phyloP scores from a whole-genome alignment of 2,888 invertebrate species.

The Melanargia galathea region DNA sequence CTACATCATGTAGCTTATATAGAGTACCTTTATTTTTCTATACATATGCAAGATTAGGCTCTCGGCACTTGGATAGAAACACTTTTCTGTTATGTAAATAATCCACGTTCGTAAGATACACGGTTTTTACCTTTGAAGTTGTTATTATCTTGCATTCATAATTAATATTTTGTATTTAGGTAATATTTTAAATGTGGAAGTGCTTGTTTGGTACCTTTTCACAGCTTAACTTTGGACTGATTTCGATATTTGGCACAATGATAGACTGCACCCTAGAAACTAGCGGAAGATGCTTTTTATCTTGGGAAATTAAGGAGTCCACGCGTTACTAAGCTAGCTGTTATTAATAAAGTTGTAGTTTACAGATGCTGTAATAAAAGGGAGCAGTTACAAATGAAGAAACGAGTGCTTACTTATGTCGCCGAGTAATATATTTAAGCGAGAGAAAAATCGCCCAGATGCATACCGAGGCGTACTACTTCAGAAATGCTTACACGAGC shows the following conservation, averaged over 20 bases:
- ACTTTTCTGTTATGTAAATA: not conserved
- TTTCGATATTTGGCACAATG: too few relatives aligned
- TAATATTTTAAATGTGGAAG: not conserved
- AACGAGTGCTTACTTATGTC: slow-evolving; percentile 58
- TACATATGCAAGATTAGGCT: not conserved
- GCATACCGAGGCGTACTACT: slow-evolving; percentile 47
- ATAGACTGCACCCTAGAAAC: too few relatives aligned
- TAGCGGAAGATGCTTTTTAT: too few relatives aligned
- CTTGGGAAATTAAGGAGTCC: too few relatives aligned
- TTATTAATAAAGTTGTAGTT: too few relatives aligned
- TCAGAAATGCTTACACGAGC: slow-evolving; percentile 54
- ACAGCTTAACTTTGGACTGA: too few relatives aligned
- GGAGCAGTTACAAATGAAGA: slow-evolving; percentile 26
- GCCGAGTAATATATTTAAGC: slow-evolving; percentile 29
- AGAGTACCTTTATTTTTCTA: not conserved
- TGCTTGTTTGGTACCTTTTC: too few relatives aligned
- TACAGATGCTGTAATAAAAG: slow-evolving; percentile 14
- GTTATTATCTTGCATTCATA: not conserved
- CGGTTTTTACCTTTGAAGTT: not conserved
- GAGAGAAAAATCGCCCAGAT: slow-evolving; percentile 46
- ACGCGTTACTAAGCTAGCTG: too few relatives aligned
- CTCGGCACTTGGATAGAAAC: not conserved
- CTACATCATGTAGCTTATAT: slow-evolving; percentile 1
- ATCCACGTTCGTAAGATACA: too few relatives aligned
- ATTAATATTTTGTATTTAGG: not conserved